Percentiles rank a stretch among this genome's conserved stretches.
Conservation (phyloP, 2,888 invertebrate genomes). For the Pheosia tremula region DNA sequence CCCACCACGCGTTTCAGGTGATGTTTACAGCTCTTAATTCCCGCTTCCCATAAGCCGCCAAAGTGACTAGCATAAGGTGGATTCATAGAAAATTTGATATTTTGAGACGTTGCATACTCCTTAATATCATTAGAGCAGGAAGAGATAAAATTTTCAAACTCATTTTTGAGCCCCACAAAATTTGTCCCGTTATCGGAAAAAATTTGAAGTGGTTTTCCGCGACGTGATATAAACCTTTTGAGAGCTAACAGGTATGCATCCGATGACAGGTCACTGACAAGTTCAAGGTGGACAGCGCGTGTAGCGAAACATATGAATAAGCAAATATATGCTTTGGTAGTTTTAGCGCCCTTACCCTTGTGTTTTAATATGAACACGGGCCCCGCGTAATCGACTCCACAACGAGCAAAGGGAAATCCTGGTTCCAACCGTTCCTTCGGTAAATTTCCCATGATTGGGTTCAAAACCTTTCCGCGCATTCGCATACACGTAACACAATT, state of each 20-base stretch:
- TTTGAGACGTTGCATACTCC: background rate
- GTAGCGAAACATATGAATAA: background rate
- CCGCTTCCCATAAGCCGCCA: no score
- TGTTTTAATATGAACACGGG: background rate
- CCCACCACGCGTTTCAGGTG: no score
- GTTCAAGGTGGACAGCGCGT: conserved; percentile 3
- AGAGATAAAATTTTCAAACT: background rate
- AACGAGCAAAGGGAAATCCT: background rate
- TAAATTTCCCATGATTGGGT: background rate
- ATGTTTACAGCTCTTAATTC: no score
- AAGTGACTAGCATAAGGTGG: conserved; percentile 27
- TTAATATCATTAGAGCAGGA: background rate
- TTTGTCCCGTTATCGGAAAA: conserved; percentile 5
- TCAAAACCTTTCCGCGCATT: background rate
- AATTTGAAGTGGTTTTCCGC: no score
- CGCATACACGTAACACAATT: background rate
- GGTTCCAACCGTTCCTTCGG: background rate
- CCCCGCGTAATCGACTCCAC: background rate
- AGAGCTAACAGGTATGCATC: conserved; percentile 1
- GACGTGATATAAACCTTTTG: conserved; percentile 3
- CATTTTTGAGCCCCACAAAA: background rate
- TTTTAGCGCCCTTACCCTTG: background rate
- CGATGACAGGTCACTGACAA: conserved; percentile 2
- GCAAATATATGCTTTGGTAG: no score
- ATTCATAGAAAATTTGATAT: background rate